These are phyloP conservation scores for Oreochromis grahami DNA, from an alignment of 2,797 vertebrate genomes.

Conservation along the genomic window DNA sequence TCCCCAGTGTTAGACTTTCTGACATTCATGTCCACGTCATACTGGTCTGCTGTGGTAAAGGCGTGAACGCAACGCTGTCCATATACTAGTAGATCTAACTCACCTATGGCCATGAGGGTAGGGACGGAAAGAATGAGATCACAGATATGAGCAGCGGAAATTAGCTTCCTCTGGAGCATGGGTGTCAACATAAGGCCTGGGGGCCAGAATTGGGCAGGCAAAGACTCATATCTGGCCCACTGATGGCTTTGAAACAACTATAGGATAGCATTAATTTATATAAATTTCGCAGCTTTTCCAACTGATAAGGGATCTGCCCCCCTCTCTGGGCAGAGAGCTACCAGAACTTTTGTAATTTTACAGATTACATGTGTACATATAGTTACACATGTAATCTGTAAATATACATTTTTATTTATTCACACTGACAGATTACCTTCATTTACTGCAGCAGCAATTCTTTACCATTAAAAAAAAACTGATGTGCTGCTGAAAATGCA, in stretches of 20 bases:
- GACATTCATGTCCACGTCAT: neutral
- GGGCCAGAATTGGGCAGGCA: neutral
- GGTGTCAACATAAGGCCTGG: neutral
- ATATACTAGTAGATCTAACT: neutral
- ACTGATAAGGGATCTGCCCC: neutral
- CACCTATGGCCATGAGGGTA: neutral
- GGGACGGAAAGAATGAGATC: neutral
- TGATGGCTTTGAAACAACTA: neutral
- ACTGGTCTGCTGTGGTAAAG: neutral
- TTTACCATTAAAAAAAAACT: neutral
- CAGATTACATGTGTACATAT: neutral
- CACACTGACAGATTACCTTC: neutral
- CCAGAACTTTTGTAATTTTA: neutral
- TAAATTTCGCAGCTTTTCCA: neutral
- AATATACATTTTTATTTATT: neutral
- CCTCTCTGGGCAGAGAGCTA: rapidly evolving
- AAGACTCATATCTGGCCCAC: neutral
- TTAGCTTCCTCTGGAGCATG: neutral
- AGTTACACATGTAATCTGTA: neutral
- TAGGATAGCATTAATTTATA: neutral
- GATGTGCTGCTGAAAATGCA: neutral
- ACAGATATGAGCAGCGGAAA: neutral
- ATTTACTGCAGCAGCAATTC: neutral
- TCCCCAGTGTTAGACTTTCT: neutral
- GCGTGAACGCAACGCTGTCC: neutral